Percentiles rank a stretch among this genome's conserved stretches.
phyloP scores from a whole-genome alignment of 2,797 vertebrate species.

The Coregonus suidteri region DNA sequence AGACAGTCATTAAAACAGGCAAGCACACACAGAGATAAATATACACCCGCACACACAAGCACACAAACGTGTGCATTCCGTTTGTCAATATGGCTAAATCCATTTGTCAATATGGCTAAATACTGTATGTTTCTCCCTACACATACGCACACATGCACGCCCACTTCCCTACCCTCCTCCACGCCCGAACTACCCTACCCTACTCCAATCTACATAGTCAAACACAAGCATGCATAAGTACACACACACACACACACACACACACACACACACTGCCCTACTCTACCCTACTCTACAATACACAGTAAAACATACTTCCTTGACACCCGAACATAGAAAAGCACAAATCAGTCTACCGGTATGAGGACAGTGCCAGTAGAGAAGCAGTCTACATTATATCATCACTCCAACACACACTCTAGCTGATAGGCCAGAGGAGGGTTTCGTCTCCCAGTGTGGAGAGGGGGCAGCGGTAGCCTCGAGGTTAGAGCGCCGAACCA shows the following conservation, averaged over 20 bases:
- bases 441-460: background rate
- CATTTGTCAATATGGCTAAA: too few species aligned
- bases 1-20: constrained; percentile 35
- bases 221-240: too few species aligned
- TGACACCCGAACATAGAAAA: background rate
- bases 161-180: too few species aligned
- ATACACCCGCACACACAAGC: background rate
- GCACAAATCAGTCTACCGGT: background rate
- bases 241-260: background rate
- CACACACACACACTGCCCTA: background rate
- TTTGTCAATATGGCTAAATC: too few species aligned
- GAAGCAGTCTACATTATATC: background rate
- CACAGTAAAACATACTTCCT: background rate
- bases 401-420: background rate
- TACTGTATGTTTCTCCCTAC: too few species aligned
- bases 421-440: background rate
- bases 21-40: background rate
- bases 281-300: background rate
- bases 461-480: too few species aligned
- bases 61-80: background rate
- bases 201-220: background rate
- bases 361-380: background rate
- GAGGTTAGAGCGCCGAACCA: too few species aligned
- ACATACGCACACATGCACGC: too few species aligned
- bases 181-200: background rate